Percentiles rank a stretch among this genome's conserved stretches.
Evolutionary conservation across 2,888 invertebrate genomes (phyloP).

Genomic region (Nasonia oneida): DNA sequence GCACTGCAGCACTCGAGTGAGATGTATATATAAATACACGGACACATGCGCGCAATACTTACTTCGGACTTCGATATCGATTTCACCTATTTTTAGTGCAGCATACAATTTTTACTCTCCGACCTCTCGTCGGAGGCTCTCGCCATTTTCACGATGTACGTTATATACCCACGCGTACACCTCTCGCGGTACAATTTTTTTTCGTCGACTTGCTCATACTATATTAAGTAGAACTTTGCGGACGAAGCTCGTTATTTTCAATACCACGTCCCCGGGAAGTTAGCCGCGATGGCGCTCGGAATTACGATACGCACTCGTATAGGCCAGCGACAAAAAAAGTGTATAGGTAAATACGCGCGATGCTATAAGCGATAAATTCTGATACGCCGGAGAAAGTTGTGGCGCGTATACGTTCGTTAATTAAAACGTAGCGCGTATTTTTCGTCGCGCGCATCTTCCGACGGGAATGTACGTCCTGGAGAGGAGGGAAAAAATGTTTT

Average conservation of each 20-base stretch:
- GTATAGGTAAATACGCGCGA: not conserved
- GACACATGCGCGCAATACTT: not conserved
- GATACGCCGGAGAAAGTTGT: not conserved
- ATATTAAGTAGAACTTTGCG: slow-evolving; percentile 1
- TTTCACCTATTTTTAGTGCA: slow-evolving; percentile 5
- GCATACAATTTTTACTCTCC: not conserved
- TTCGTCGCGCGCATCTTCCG: not conserved
- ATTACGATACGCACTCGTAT: not conserved
- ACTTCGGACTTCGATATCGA: slow-evolving; percentile 23
- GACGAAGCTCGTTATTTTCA: slow-evolving; percentile 1
- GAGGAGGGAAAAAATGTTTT: not conserved
- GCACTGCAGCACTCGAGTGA: not conserved
- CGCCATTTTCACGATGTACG: not conserved
- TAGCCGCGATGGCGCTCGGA: not conserved
- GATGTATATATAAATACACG: not conserved
- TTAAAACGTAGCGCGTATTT: not conserved
- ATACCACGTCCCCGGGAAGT: not conserved
- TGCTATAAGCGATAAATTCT: not conserved
- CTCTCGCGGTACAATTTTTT: not conserved
- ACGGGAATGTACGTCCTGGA: not conserved
- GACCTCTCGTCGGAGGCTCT: not conserved
- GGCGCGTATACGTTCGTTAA: not conserved
- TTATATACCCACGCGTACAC: not conserved
- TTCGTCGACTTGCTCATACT: too few relatives aligned
- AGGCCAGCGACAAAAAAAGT: not conserved